These are phyloP conservation scores for Rhopilema esculentum DNA, from an alignment of 30 jellyfish, hydroid and myxozoan genomes.

Conservation along the genomic window DNA sequence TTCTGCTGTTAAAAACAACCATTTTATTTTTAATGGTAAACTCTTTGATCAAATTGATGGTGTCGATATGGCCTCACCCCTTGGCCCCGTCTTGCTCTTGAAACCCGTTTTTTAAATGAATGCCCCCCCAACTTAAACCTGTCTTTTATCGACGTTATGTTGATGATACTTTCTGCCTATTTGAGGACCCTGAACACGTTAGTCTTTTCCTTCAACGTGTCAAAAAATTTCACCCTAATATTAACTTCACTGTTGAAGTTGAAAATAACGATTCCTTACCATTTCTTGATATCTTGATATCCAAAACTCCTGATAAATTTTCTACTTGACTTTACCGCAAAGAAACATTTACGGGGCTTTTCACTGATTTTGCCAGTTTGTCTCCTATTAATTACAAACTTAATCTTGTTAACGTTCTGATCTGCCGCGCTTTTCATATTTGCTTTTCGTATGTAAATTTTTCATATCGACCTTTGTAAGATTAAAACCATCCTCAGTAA, in stretches of 20 bases:
- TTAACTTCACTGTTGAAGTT: constrained; percentile 38
- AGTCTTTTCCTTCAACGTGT: background rate
- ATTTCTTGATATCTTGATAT: constrained; percentile 27
- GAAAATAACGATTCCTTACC: constrained; percentile 18
- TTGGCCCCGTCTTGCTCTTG: constrained; percentile 62
- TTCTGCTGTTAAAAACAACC: constrained; percentile 22
- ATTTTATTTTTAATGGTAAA: constrained; percentile 31
- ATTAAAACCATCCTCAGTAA: constrained; percentile 6
- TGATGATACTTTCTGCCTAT: constrained; percentile 56
- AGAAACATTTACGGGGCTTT: constrained; percentile 40
- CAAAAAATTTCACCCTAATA: constrained; percentile 46
- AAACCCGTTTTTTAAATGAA: constrained; percentile 3
- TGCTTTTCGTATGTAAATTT: constrained; percentile 13
- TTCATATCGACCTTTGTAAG: constrained; percentile 6
- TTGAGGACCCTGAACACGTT: constrained; percentile 30
- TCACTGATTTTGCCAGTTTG: constrained; percentile 14
- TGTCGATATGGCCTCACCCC: constrained; percentile 77
- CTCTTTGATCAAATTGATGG: constrained; percentile 58
- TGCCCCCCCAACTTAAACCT: constrained; percentile 45
- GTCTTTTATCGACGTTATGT: constrained; percentile 54
- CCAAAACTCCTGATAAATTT: background rate
- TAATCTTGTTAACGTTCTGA: background rate
- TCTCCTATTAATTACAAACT: constrained; percentile 21
- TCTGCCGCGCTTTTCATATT: too few relatives aligned
- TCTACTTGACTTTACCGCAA: constrained; percentile 26